These are phyloP conservation scores for Ligdia adustata DNA, from an alignment of 2,888 invertebrate genomes.

Conservation along the genomic window DNA sequence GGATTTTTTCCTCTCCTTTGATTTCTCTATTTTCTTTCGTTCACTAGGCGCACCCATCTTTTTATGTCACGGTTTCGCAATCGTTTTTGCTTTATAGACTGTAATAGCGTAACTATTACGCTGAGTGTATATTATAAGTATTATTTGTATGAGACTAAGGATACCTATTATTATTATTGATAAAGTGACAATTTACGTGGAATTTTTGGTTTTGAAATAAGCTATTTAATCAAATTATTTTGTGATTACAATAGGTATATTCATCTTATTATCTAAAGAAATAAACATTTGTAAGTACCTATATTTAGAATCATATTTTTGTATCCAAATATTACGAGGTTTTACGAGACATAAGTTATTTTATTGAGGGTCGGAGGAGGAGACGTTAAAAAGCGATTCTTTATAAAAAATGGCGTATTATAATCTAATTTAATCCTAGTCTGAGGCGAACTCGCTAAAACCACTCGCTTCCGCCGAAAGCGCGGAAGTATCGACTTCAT, in stretches of 20 bases:
- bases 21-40: slow-evolving; percentile 68
- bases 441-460: slow-evolving; percentile 67
- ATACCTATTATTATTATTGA: too few species aligned
- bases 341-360: slow-evolving; percentile 14
- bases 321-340: background rate
- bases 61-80: slow-evolving; percentile 42
- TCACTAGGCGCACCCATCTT: slow-evolving; percentile 36
- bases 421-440: slow-evolving; percentile 79
- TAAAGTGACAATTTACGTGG: too few species aligned
- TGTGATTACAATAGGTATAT: too few species aligned
- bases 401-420: slow-evolving; percentile 68
- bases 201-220: too few species aligned
- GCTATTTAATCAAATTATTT: too few species aligned
- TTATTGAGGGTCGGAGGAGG: slow-evolving; percentile 8
- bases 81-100: slow-evolving; percentile 31
- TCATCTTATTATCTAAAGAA: too few species aligned
- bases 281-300: background rate
- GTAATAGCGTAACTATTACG: slow-evolving; percentile 27
- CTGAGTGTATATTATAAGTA: too few species aligned
- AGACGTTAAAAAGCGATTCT: slow-evolving; percentile 68
- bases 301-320: background rate
- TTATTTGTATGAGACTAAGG: too few species aligned
- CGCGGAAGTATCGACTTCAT: slow-evolving; percentile 81
- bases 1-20: slow-evolving; percentile 78
- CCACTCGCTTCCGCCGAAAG: slow-evolving; percentile 61